phyloP scores from a whole-genome alignment of 2,888 invertebrate genomes.

The Ophion ventricosus region DNA sequence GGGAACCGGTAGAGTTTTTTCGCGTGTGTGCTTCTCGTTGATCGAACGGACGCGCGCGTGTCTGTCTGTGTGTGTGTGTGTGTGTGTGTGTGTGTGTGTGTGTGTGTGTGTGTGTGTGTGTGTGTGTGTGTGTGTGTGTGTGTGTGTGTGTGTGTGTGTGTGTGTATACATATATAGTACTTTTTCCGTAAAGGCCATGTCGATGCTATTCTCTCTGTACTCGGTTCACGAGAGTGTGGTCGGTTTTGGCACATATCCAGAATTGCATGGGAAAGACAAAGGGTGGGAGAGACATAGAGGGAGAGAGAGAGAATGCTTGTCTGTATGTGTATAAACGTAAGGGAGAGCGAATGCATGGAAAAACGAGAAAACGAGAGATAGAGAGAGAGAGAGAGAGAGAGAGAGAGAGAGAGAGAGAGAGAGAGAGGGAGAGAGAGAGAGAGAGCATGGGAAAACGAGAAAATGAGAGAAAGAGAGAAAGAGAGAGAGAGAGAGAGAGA shows the following conservation, averaged over 20 bases:
- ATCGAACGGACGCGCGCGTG: neutral
- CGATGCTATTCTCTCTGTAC: constrained; percentile 50
- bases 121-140: neutral
- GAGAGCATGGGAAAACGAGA: no score
- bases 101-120: neutral
- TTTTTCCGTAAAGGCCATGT: constrained; percentile 45
- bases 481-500: neutral
- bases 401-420: constrained; percentile 4
- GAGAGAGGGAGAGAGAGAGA: neutral
- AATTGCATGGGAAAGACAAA: constrained; percentile 41
- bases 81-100: neutral
- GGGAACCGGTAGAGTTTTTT: constrained; percentile 65
- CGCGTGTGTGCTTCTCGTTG: constrained; percentile 35
- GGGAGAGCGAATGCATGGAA: no score
- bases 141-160: neutral
- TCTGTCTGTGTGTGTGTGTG: neutral
- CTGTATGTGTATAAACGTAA: no score
- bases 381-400: constrained; percentile 25
- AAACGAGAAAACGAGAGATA: no score
- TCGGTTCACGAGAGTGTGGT: constrained; percentile 25
- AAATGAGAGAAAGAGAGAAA: neutral
- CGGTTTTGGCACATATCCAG: constrained; percentile 65
- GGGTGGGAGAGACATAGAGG: constrained; percentile 36
- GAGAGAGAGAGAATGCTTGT: constrained; percentile 1
- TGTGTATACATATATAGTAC: neutral